A percentile compares a stretch with the other conserved stretches of the same genome.
phyloP scores from a whole-genome alignment of 2,888 invertebrate species.

The Nipponacmea schrenckii region DNA sequence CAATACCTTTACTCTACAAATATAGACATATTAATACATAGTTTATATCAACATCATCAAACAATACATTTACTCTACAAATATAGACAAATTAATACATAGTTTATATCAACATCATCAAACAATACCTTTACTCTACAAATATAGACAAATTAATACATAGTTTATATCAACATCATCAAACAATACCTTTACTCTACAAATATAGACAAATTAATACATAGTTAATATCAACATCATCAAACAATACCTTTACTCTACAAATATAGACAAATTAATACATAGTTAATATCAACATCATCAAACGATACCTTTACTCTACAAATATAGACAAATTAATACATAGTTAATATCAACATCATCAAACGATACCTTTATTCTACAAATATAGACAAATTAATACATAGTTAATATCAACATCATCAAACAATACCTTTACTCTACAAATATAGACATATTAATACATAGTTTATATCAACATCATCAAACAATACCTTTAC shows the following conservation, averaged over 20 bases:
- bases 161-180: conserved; percentile 52
- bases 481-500: conserved; percentile 53
- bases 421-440: conserved; percentile 51
- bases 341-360: conserved; percentile 50
- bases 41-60: conserved; percentile 55
- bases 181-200: conserved; percentile 47
- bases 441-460: conserved; percentile 32
- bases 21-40: conserved; percentile 26
- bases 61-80: conserved; percentile 42
- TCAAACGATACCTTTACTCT: conserved; percentile 51
- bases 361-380: conserved; percentile 50
- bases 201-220: conserved; percentile 30
- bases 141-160: conserved; percentile 26
- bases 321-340: conserved; percentile 19
- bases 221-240: conserved; percentile 49
- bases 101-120: conserved; percentile 53
- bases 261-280: conserved; percentile 22
- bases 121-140: conserved; percentile 45
- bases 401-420: conserved; percentile 47
- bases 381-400: conserved; percentile 22
- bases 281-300: conserved; percentile 49
- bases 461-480: conserved; percentile 44
- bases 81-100: conserved; percentile 30
- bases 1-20: conserved; percentile 38
- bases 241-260: conserved; percentile 49